Percentiles rank a stretch among this genome's conserved stretches.
Conservation (phyloP, 2,797 vertebrate species). For the Manis pentadactyla region DNA sequence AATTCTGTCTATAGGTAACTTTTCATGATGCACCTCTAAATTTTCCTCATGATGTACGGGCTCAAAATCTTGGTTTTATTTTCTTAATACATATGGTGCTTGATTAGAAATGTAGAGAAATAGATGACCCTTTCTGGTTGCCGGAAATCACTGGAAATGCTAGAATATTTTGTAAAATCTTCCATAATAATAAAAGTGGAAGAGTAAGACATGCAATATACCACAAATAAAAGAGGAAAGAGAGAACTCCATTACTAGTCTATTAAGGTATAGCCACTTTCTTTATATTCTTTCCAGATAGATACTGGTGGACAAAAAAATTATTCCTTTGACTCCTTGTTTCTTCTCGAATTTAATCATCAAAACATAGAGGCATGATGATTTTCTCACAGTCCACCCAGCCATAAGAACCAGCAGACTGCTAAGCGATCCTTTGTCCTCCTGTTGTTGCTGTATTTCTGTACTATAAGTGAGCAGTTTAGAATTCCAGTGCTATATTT, state of each 20-base stretch:
- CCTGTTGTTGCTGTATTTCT: background rate
- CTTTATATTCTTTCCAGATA: background rate
- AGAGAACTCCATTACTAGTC: background rate
- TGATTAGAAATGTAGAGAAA: background rate
- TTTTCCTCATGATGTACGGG: background rate
- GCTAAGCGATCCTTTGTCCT: background rate
- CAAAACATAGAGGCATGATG: background rate
- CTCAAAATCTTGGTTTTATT: background rate
- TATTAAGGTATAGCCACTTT: background rate
- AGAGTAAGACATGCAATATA: background rate
- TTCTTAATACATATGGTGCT: background rate
- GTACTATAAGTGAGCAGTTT: background rate
- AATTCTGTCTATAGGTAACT: background rate
- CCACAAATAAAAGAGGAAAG: background rate
- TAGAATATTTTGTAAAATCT: background rate
- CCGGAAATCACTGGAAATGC: background rate
- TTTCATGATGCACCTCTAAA: background rate
- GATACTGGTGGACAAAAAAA: background rate
- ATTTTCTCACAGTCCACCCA: background rate
- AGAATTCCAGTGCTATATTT: background rate
- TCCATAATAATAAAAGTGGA: background rate
- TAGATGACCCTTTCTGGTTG: background rate
- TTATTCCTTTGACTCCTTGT: background rate
- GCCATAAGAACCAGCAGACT: background rate
- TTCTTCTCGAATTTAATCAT: slow-evolving; percentile 1